phyloP scores from a whole-genome alignment of 2,888 invertebrate species.

The Ommatoiulus sabulosus region DNA sequence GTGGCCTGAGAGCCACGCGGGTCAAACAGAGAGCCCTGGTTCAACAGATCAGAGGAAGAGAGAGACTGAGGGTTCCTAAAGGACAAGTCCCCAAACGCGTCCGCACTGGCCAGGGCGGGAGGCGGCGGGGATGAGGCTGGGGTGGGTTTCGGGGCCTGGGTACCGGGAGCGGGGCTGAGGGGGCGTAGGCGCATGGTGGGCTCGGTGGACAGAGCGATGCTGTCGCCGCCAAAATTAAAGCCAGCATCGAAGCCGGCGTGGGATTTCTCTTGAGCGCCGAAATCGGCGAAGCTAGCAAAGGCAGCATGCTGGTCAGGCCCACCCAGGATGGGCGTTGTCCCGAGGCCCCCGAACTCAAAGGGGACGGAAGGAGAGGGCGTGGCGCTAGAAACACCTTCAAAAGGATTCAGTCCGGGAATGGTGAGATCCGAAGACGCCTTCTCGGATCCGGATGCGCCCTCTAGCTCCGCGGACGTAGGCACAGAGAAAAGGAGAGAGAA shows the following conservation, averaged over 20 bases:
- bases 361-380: conserved; percentile 63
- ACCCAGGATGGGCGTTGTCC: conserved; percentile 63
- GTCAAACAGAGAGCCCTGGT: background rate
- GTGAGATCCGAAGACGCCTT: conserved; percentile 58
- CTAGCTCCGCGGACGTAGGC: conserved; percentile 47
- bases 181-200: background rate
- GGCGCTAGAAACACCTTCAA: conserved; percentile 60
- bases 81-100: conserved; percentile 48
- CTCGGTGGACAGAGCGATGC: background rate
- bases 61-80: conserved; percentile 1
- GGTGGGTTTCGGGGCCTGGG: conserved; percentile 57
- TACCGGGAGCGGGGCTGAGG: conserved; percentile 53
- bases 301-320: conserved; percentile 61
- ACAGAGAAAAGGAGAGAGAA: background rate
- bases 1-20: background rate
- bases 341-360: conserved; percentile 62
- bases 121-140: conserved; percentile 57
- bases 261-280: conserved; percentile 56
- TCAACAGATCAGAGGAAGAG: background rate
- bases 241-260: background rate
- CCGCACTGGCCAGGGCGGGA: conserved; percentile 34
- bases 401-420: conserved; percentile 62
- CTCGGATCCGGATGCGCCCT: conserved; percentile 57
- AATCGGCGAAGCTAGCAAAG: conserved; percentile 58
- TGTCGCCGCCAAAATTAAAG: conserved; percentile 49